phyloP scores from a whole-genome alignment of 64 coral and sea anemone genomes.

The Hydrozoanthus tunicans region DNA sequence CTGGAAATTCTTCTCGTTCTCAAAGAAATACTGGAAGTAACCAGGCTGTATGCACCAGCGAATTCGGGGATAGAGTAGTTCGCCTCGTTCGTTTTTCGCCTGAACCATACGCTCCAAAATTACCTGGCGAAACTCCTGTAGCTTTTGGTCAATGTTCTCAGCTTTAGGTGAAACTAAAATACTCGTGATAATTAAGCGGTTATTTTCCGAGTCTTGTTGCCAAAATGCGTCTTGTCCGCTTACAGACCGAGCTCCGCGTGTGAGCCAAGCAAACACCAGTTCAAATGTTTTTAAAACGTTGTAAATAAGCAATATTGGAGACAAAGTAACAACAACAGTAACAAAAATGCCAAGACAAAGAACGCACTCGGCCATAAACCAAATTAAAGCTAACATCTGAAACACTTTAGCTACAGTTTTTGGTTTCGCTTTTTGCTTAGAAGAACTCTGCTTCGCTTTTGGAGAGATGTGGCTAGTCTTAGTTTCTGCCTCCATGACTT shows the following conservation, averaged over 20 bases:
- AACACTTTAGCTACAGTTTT: neutral
- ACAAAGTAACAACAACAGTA: neutral
- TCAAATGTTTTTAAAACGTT: slow-evolving; percentile 77
- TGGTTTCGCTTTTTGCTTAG: neutral
- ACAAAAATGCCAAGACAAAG: slow-evolving; percentile 15
- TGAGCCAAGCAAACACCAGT: slow-evolving; percentile 5
- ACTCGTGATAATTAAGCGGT: slow-evolving; percentile 70
- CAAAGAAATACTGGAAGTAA: slow-evolving; percentile 93
- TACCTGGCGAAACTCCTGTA: slow-evolving; percentile 51
- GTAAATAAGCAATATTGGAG: slow-evolving; percentile 59
- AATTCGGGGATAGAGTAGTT: slow-evolving; percentile 63
- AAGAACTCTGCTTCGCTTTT: neutral
- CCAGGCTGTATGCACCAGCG: slow-evolving; percentile 65
- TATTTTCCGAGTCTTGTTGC: slow-evolving; percentile 72
- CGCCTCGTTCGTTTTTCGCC: slow-evolving; percentile 62
- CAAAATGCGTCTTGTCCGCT: slow-evolving; percentile 83
- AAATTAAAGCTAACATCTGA: neutral
- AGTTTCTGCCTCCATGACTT: neutral
- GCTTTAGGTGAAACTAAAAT: slow-evolving; percentile 17
- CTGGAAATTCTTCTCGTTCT: slow-evolving; percentile 75
- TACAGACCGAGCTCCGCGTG: slow-evolving; percentile 25
- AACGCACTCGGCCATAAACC: slow-evolving; percentile 62
- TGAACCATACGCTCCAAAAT: slow-evolving; percentile 65
- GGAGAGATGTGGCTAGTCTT: neutral
- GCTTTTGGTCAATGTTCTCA: slow-evolving; percentile 25